Evolutionary conservation across 2,797 vertebrate species (phyloP).

Genomic region (Smutsia temminckii): DNA sequence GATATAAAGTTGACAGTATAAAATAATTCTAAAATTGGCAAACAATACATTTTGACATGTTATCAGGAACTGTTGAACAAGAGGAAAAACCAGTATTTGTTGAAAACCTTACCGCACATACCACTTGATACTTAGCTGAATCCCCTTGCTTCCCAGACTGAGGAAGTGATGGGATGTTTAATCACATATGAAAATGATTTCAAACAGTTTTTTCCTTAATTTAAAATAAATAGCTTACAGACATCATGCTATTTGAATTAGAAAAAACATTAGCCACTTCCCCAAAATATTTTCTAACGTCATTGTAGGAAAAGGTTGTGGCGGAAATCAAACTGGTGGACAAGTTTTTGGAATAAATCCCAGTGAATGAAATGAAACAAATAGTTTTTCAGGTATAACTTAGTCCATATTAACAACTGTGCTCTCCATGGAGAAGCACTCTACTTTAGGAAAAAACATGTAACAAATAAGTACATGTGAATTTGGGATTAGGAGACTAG

Average conservation of each 20-base stretch:
- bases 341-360: background rate
- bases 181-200: slow-evolving; percentile 11
- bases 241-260: background rate
- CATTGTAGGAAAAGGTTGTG: background rate
- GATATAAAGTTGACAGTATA: background rate
- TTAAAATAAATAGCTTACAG: slow-evolving; percentile 32
- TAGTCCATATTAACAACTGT: background rate
- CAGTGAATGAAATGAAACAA: background rate
- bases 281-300: background rate
- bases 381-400: background rate
- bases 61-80: background rate
- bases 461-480: background rate
- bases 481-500: background rate
- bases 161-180: slow-evolving; percentile 21
- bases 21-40: background rate
- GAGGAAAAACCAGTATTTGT: background rate
- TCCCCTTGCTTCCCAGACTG: background rate
- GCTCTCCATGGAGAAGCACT: background rate
- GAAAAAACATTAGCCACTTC: background rate
- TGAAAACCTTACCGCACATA: slow-evolving; percentile 36
- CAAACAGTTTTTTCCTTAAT: slow-evolving; percentile 5
- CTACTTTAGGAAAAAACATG: background rate
- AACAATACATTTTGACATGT: background rate
- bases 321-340: background rate
- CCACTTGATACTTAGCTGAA: background rate